phyloP scores from a whole-genome alignment of 2,888 invertebrate species.

The Dinocampus coccinellae region DNA sequence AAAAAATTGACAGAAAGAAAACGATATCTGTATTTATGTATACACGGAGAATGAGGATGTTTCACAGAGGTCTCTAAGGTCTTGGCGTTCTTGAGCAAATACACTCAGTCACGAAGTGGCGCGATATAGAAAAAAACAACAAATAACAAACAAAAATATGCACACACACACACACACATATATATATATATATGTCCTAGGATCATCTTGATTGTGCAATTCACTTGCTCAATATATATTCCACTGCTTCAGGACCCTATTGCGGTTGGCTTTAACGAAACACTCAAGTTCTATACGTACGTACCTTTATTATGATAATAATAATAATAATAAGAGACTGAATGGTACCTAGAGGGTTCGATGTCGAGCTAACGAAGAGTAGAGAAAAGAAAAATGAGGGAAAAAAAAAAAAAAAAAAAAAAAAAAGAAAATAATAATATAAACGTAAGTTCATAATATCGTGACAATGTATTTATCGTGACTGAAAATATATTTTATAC shows the following conservation, averaged over 20 bases:
- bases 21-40: not conserved
- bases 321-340: not conserved
- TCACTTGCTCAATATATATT: conserved; percentile 32
- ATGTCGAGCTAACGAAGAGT: conserved; percentile 1
- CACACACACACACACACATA: too few relatives aligned
- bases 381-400: conserved; percentile 5
- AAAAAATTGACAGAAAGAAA: not conserved
- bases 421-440: too few relatives aligned
- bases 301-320: not conserved
- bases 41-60: not conserved
- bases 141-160: too few relatives aligned
- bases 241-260: not conserved
- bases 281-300: not conserved
- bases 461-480: conserved; percentile 33
- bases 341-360: not conserved
- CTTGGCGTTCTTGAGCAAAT: conserved; percentile 62
- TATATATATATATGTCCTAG: too few relatives aligned
- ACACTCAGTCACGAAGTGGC: conserved; percentile 67
- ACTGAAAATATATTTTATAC: too few relatives aligned
- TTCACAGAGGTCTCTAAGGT: conserved; percentile 27
- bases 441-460: conserved; percentile 16
- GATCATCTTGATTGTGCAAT: conserved; percentile 50
- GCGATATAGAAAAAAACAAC: conserved; percentile 5
- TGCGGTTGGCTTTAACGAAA: not conserved
- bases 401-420: too few relatives aligned